phyloP scores from a whole-genome alignment of 2,797 vertebrate species.

The Rallus crepitans region DNA sequence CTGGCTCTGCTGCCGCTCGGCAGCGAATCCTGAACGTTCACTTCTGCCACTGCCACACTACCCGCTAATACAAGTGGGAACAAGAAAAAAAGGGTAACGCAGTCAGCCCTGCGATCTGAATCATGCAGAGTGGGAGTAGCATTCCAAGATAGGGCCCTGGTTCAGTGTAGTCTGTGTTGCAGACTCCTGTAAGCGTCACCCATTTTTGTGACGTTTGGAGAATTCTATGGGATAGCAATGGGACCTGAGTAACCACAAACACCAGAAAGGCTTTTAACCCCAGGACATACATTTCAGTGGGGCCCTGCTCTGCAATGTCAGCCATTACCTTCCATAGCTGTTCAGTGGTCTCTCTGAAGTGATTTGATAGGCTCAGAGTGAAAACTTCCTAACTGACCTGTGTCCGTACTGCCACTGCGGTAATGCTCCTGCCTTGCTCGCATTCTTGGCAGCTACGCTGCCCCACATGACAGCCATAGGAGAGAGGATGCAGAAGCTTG shows the following conservation, averaged over 20 bases:
- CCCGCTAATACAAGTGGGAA: neutral
- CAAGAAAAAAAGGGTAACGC: neutral
- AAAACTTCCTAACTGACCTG: neutral
- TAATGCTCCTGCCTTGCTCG: neutral
- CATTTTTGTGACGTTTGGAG: neutral
- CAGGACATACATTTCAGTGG: neutral
- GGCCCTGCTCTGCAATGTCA: neutral
- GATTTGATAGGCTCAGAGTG: neutral
- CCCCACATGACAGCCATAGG: neutral
- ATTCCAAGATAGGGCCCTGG: neutral
- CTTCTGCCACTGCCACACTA: neutral
- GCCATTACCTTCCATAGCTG: neutral
- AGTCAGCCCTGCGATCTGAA: neutral
- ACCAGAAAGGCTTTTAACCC: neutral
- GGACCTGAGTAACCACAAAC: neutral
- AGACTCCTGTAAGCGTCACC: neutral
- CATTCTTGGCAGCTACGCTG: neutral
- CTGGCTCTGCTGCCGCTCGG: neutral
- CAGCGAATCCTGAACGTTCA: neutral
- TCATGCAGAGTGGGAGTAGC: neutral
- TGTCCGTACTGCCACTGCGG: neutral
- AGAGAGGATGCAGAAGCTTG: neutral
- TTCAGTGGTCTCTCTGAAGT: neutral
- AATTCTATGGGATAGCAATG: neutral
- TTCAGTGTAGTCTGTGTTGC: neutral